Base-by-base conservation (phyloP, 92 coral and sea anemone genomes). In the Epizoanthus rinbou region DNA sequence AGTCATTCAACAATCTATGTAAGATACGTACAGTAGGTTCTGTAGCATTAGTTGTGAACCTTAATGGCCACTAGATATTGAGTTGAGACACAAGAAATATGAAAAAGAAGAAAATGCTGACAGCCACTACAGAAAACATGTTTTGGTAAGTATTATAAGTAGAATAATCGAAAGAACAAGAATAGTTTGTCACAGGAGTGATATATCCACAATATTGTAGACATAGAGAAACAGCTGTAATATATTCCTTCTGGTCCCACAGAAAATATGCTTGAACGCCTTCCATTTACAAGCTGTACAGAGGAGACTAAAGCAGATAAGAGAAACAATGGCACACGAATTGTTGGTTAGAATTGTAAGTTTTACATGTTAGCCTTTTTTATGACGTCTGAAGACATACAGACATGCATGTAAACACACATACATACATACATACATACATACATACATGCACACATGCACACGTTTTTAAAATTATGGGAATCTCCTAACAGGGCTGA, bases 201-300 rank as follows among this genome's bases (percentile, higher is more conserved):
- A 14, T 18, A 6, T 13, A 18, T 17, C 4, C 14, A 54, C 19
- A 15, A 8, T 18, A 47, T 9, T 65, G 14, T 39, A 37, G 75
- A 22, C 66, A 16, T 7, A 7, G 10, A 14, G 68, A 1, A 23
- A 5, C 0, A 5, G 1, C 28, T 81, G n/a, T 8, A 15, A n/a
- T 56, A 25, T 52, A n/a, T 60, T 2, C 8, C 16, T 28, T 64
- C 39, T 28, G n/a, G 28, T 57, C 70, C 81, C n/a, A 39, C 73
- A 90, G 93, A 87, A 71, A 84, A 85, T 85, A 14, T 79, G 93
- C 59, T 75, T 90, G 22, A 64, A 75, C 58, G 81, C 89, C 22
- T 75, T 90, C 59, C 91, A 80, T 52, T 82, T 90, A 45, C 91
- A 87, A 87, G 89, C 86, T 60, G 81, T 90, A 0, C 89, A 90